Base-by-base conservation (phyloP, 2,797 vertebrate species). In the Otus scops region DNA sequence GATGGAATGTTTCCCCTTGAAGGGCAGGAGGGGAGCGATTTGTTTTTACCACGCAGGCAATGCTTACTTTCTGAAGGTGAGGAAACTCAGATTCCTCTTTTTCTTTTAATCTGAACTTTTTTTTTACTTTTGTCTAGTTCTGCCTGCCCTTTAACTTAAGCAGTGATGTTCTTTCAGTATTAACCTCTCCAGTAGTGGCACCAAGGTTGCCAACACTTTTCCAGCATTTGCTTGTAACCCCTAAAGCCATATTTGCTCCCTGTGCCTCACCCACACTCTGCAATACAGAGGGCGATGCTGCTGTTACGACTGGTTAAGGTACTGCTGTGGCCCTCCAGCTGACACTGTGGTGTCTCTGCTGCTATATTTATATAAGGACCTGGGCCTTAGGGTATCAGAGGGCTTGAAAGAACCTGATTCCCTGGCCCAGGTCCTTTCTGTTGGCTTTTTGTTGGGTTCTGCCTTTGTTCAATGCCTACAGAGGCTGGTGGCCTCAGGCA, bases 181-280 rank as follows among this genome's bases (percentile, higher is more conserved):
- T 80, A 80, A 74, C 69, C 30, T 87, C 50, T 79, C 57, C 51
- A 83, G 6, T 19, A 51, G 45, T 47, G 57, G 76, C 56, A 77
- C 18, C 22, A 26, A 91, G 68, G 79, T 43, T 67, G 50, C 51
- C 56, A 65, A 53, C 43, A 47, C 41, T 86, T 88, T 30, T 54
- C 65, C 60, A 85, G 45, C 32, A 30, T 69, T 88, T 94, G 77
- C 80, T 93, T 91, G 43, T 88, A 81, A 71, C 36, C 73, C 91
- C 48, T 86, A 93, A 96, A 97, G 97, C 97, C 97, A 97, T 97
- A 97, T 89, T 94, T 92, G 53, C 87, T 91, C 75, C 81, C 76
- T 85, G 95, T 96, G 78, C 89, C 88, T 96, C 80, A 16, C 65
- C 65, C 38, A 3, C 38, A 64, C 71, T 48, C 34, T 51, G 91